A percentile compares a stretch with the other conserved stretches of the same genome.
These are phyloP conservation scores for Ameiurus melas DNA, from an alignment of 2,113 vertebrate genomes.

Conservation along the genomic window DNA sequence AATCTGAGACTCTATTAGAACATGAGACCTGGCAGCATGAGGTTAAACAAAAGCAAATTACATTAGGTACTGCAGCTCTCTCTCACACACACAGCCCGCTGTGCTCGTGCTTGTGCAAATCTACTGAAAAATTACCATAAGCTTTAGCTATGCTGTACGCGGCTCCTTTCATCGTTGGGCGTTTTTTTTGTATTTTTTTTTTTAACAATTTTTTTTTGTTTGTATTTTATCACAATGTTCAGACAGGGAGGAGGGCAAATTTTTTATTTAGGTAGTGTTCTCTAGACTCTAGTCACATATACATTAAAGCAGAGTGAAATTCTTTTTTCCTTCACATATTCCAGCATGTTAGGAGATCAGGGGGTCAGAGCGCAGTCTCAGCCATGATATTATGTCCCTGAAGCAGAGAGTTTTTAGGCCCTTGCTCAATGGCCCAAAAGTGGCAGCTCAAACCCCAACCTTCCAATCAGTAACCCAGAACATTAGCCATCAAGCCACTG, in stretches of 20 bases:
- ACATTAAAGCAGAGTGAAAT: too few species aligned
- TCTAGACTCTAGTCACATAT: not conserved
- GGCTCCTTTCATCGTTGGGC: conserved; percentile 35
- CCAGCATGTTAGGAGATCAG: too few species aligned
- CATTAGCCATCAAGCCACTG: too few species aligned
- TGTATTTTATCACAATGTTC: not conserved
- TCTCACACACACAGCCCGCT: not conserved
- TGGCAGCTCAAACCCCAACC: too few species aligned
- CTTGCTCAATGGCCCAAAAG: too few species aligned
- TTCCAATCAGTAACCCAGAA: too few species aligned
- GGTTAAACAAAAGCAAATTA: conserved; percentile 76
- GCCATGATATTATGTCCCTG: too few species aligned
- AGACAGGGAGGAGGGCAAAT: not conserved
- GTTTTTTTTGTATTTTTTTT: not conserved
- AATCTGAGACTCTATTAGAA: conserved; percentile 75
- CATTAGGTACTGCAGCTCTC: conserved; percentile 57
- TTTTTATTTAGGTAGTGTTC: not conserved
- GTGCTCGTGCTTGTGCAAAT: conserved; percentile 53
- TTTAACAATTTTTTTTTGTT: not conserved
- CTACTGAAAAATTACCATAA: conserved; percentile 53
- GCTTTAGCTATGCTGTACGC: conserved; percentile 29
- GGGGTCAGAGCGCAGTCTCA: too few species aligned
- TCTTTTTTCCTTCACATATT: too few species aligned
- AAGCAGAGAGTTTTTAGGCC: too few species aligned
- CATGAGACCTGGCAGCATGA: conserved; percentile 68